phyloP scores from a whole-genome alignment of 2,113 vertebrate genomes.

The Myiagra hebetior region DNA sequence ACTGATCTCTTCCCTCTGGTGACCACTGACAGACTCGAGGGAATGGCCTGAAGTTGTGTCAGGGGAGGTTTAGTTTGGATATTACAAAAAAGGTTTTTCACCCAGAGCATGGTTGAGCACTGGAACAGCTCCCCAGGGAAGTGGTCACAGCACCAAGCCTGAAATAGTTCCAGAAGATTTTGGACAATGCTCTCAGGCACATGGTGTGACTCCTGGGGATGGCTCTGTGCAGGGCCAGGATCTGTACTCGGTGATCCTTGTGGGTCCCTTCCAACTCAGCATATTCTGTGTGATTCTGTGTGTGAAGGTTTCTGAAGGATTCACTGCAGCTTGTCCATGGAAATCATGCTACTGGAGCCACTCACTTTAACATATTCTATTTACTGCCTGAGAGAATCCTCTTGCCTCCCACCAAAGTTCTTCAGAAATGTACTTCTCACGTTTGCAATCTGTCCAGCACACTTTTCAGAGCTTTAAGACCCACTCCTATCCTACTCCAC shows the following conservation, averaged over 20 bases:
- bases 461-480: background rate
- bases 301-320: background rate
- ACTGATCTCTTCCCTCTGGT: background rate
- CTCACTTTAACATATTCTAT: background rate
- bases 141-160: background rate
- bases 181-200: background rate
- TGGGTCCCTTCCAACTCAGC: background rate
- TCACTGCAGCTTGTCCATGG: background rate
- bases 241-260: background rate
- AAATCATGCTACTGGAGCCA: background rate
- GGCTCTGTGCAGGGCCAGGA: background rate
- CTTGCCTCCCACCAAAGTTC: background rate
- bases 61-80: background rate
- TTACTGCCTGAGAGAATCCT: background rate
- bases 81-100: background rate
- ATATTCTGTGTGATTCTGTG: background rate
- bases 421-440: background rate
- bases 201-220: background rate
- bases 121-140: background rate
- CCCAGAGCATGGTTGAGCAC: rapidly evolving
- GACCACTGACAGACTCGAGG: background rate
- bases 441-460: background rate
- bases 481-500: background rate
- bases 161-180: background rate
- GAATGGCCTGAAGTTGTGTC: background rate